Evolutionary conservation across 2,797 vertebrate species (phyloP).

Genomic region (Phoxinus dragarum): DNA sequence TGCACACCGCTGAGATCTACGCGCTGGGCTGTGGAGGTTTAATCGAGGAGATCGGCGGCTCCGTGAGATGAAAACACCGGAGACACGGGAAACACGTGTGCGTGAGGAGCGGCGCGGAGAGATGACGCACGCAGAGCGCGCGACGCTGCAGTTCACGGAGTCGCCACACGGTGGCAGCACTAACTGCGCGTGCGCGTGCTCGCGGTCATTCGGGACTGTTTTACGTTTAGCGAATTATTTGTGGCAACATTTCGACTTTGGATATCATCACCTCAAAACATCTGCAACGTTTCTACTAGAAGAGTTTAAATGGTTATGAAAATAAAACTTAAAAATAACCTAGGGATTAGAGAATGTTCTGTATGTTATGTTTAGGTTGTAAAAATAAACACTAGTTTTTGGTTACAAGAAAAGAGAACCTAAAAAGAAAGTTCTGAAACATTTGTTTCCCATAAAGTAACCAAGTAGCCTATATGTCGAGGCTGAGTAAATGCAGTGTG

Average conservation of each 20-base stretch:
- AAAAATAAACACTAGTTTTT: too few species aligned
- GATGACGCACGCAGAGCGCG: conserved; percentile 36
- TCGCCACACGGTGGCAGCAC: conserved; percentile 29
- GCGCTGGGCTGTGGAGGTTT: neutral
- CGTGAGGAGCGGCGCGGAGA: neutral
- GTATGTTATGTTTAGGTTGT: too few species aligned
- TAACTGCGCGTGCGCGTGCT: neutral
- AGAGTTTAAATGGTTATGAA: neutral
- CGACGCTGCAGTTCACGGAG: neutral
- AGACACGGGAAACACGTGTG: conserved; percentile 77
- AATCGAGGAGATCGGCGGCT: neutral
- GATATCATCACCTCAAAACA: neutral
- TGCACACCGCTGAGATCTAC: neutral
- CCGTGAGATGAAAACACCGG: conserved; percentile 36
- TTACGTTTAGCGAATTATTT: too few species aligned
- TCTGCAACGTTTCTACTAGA: too few species aligned
- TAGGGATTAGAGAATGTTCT: too few species aligned
- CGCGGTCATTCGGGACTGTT: neutral
- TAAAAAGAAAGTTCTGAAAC: too few species aligned
- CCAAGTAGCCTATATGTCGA: too few species aligned
- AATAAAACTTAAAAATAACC: neutral
- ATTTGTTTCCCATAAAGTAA: too few species aligned
- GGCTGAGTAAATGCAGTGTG: too few species aligned
- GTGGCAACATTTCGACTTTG: too few species aligned
- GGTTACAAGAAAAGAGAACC: too few species aligned